Percentiles rank a stretch among this genome's conserved stretches.
These are phyloP conservation scores for Hartigia nigra DNA, from an alignment of 2,888 invertebrate species.

Conservation along the genomic window DNA sequence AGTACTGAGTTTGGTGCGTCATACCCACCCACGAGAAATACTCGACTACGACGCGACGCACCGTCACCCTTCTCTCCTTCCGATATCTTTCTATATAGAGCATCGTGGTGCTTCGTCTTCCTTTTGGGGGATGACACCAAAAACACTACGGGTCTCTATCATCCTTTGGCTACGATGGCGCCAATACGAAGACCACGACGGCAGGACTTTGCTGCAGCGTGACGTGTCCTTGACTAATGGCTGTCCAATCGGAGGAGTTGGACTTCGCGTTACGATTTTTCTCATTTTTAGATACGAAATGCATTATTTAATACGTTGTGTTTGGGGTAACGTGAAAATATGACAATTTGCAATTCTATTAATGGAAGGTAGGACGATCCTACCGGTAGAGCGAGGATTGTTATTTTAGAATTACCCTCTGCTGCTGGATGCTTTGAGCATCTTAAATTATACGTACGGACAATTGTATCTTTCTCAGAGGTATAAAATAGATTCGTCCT, in stretches of 20 bases:
- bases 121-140: constrained; percentile 14
- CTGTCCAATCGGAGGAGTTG: neutral
- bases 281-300: neutral
- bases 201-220: constrained; percentile 31
- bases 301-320: neutral
- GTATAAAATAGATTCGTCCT: neutral
- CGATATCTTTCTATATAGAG: neutral
- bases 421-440: neutral
- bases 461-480: neutral
- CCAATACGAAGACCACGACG: neutral
- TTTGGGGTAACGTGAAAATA: neutral
- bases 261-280: neutral
- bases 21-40: neutral
- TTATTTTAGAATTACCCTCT: neutral
- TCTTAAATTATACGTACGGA: neutral
- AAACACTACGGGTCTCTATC: neutral
- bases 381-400: neutral
- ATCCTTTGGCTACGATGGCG: neutral
- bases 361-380: neutral
- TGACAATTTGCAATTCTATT: neutral
- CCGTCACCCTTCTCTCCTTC: constrained; percentile 1
- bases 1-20: constrained; percentile 4
- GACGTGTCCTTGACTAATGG: constrained; percentile 35
- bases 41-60: neutral
- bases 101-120: neutral